A percentile compares a stretch with the other conserved stretches of the same genome.
Evolutionary conservation across 2,113 vertebrate species (phyloP).

Genomic region (Sylvietta virens): DNA sequence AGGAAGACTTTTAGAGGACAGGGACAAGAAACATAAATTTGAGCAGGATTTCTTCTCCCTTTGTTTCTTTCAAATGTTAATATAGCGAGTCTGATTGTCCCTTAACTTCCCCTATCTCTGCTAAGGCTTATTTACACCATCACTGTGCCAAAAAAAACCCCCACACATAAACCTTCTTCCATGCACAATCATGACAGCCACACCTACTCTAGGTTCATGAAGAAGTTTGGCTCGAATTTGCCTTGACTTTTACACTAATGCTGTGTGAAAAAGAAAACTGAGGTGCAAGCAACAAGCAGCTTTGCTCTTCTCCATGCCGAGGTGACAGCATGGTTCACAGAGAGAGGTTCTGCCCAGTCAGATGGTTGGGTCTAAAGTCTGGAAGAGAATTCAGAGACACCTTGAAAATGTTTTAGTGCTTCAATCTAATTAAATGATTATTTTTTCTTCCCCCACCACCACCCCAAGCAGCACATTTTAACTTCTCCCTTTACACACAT

Average conservation of each 20-base stretch:
- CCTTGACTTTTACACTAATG: not conserved
- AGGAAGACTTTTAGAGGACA: not conserved
- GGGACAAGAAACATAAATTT: not conserved
- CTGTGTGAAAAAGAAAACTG: not conserved
- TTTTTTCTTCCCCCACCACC: not conserved
- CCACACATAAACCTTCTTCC: not conserved
- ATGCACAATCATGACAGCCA: fast-evolving
- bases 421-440: not conserved
- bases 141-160: fast-evolving
- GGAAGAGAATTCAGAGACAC: not conserved
- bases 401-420: not conserved
- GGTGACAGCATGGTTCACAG: not conserved
- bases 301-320: not conserved
- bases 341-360: not conserved
- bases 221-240: not conserved
- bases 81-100: not conserved
- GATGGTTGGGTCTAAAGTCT: not conserved
- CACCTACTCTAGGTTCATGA: not conserved
- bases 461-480: not conserved
- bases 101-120: not conserved
- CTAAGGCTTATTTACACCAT: not conserved
- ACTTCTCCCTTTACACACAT: not conserved
- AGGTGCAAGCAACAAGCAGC: not conserved
- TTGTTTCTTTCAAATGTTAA: not conserved
- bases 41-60: not conserved